Evolutionary conservation across 2,888 invertebrate species (phyloP).

Genomic region (Pyralis farinalis): DNA sequence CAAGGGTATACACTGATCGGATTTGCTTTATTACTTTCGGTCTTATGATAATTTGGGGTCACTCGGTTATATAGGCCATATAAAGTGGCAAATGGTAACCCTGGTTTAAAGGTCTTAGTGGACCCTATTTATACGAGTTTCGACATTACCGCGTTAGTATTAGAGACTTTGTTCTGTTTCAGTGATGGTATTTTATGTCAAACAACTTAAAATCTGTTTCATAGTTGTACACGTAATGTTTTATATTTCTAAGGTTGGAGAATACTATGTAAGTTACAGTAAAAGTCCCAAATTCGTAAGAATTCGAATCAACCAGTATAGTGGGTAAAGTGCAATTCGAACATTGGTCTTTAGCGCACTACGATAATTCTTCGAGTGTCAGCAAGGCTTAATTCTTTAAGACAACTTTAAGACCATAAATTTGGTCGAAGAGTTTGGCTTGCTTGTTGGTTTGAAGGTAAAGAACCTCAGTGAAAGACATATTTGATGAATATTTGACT

Average conservation of each 20-base stretch:
- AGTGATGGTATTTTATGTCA: background rate
- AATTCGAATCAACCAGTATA: too few species aligned
- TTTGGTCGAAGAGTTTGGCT: too few species aligned
- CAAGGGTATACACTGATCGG: conserved; percentile 9
- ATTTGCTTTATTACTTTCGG: conserved; percentile 7
- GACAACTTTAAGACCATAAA: too few species aligned
- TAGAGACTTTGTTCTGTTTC: background rate
- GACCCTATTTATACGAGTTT: conserved; percentile 7
- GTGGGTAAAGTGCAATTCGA: too few species aligned
- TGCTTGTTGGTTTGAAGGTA: too few species aligned
- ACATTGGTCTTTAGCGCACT: too few species aligned
- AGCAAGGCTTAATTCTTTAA: too few species aligned
- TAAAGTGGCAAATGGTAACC: conserved; percentile 10
- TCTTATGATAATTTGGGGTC: conserved; percentile 12
- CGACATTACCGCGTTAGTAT: conserved; percentile 1
- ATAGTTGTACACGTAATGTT: background rate
- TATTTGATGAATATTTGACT: too few species aligned
- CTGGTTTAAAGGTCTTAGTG: conserved; percentile 6
- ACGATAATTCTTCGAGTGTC: too few species aligned
- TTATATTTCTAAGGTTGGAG: too few species aligned
- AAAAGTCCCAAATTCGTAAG: background rate
- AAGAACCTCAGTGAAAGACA: too few species aligned
- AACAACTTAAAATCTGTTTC: background rate
- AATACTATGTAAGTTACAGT: background rate
- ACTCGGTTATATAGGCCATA: conserved; percentile 10